A percentile compares a stretch with the other conserved stretches of the same genome.
Conservation (phyloP, 2,113 vertebrate genomes). For the Brachionichthys hirsutus region DNA sequence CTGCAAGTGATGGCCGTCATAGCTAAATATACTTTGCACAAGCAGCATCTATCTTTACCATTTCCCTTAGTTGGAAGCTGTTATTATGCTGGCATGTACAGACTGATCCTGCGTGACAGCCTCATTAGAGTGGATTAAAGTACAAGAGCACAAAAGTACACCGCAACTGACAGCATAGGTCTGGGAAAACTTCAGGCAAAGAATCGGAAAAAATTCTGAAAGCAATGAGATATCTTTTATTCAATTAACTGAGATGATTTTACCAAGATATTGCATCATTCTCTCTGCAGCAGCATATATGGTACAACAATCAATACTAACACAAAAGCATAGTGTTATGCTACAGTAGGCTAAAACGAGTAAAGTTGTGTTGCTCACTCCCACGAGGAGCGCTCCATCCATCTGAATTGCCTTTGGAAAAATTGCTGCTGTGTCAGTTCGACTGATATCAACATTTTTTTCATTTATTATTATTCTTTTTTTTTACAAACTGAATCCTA, state of each 20-base stretch:
- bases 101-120: slow-evolving; percentile 43
- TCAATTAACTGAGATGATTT: slow-evolving; percentile 55
- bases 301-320: slow-evolving; percentile 45
- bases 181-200: slow-evolving; percentile 13
- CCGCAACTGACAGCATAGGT: background rate
- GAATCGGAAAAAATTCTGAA: slow-evolving; percentile 48
- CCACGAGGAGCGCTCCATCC: slow-evolving; percentile 48
- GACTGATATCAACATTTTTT: slow-evolving; percentile 34
- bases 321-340: slow-evolving; percentile 14
- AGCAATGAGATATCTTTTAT: slow-evolving; percentile 42
- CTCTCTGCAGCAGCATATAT: slow-evolving; percentile 29
- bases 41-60: slow-evolving; percentile 49
- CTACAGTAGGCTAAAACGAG: slow-evolving; percentile 45
- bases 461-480: slow-evolving; percentile 23
- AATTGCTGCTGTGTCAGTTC: slow-evolving; percentile 28
- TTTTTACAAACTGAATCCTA: slow-evolving; percentile 32
- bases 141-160: slow-evolving; percentile 25
- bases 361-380: slow-evolving; percentile 43
- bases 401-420: slow-evolving; percentile 38
- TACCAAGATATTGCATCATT: slow-evolving; percentile 32
- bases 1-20: slow-evolving; percentile 43
- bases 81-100: slow-evolving; percentile 54
- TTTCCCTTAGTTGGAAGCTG: slow-evolving; percentile 51
- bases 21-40: slow-evolving; percentile 56
- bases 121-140: slow-evolving; percentile 52